Evolutionary conservation across 2,888 invertebrate genomes (phyloP).

Genomic region (Hipparchia semele): DNA sequence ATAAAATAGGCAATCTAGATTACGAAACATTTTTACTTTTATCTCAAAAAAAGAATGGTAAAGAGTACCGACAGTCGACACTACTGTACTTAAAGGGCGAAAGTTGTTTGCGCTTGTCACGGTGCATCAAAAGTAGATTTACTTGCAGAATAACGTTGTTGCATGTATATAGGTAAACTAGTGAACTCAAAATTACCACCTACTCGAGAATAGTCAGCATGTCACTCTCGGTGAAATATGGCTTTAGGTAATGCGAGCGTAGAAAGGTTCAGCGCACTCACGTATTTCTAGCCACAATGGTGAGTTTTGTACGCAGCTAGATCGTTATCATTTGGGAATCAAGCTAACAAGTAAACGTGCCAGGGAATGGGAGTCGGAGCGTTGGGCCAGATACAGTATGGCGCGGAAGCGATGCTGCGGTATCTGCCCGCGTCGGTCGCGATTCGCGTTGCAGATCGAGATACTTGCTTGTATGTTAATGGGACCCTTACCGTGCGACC

Average conservation of each 20-base stretch:
- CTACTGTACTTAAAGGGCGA: constrained; percentile 38
- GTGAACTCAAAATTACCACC: constrained; percentile 44
- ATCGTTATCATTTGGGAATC: constrained; percentile 75
- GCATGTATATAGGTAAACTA: constrained; percentile 41
- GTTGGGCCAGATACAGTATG: constrained; percentile 75
- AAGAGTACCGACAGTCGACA: background rate
- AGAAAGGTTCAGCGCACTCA: constrained; percentile 45
- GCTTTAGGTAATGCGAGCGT: constrained; percentile 43
- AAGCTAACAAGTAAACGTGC: constrained; percentile 75
- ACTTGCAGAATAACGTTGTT: constrained; percentile 37
- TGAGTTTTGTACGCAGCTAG: constrained; percentile 54
- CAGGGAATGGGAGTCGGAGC: constrained; percentile 66
- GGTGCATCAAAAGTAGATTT: constrained; percentile 43
- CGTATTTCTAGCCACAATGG: constrained; percentile 51
- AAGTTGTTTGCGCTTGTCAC: constrained; percentile 42
- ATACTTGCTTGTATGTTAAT: constrained; percentile 82
- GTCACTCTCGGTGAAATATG: constrained; percentile 47
- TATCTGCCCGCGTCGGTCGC: constrained; percentile 64
- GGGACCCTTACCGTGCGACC: constrained; percentile 73
- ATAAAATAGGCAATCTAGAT: no score
- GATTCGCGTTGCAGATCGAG: constrained; percentile 64
- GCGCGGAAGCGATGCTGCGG: constrained; percentile 72
- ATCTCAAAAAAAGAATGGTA: constrained; percentile 20
- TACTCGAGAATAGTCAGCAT: constrained; percentile 45
- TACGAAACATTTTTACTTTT: no score